phyloP scores from a whole-genome alignment of 1,140 invertebrate species.

The Drosophila oshimai region DNA sequence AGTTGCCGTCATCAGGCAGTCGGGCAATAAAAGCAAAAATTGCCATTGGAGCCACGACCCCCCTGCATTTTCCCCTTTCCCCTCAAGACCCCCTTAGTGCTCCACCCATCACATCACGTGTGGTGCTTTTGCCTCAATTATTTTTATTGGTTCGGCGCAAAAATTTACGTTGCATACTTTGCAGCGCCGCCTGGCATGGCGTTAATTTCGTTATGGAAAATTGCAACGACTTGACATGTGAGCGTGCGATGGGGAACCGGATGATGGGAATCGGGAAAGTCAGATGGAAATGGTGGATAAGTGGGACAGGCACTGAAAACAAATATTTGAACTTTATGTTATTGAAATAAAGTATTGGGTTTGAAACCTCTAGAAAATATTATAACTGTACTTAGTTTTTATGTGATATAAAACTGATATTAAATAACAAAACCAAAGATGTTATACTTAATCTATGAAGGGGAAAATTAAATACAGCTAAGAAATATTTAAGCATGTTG shows the following conservation, averaged over 20 bases:
- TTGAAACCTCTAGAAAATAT: background rate
- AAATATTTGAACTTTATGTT: no score
- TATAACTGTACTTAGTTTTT: no score
- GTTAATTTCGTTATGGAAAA: constrained; percentile 79
- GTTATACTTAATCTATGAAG: no score
- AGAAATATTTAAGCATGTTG: no score
- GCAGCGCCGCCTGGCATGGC: constrained; percentile 55
- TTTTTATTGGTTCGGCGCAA: constrained; percentile 75
- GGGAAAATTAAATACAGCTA: no score
- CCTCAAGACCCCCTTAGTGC: background rate
- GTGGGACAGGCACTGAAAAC: background rate
- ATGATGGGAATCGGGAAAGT: background rate
- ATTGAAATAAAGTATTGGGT: no score
- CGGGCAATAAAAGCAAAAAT: constrained; percentile 69
- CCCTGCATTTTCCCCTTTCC: constrained; percentile 1
- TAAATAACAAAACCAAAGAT: no score
- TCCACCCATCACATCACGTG: constrained; percentile 7
- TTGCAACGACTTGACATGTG: constrained; percentile 65
- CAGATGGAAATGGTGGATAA: background rate
- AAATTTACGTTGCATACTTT: constrained; percentile 78
- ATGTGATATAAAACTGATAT: no score
- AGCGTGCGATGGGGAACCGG: constrained; percentile 8
- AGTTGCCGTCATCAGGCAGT: constrained; percentile 32
- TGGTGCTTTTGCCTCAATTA: constrained; percentile 67
- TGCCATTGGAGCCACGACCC: constrained; percentile 50